Evolutionary conservation across 1,140 invertebrate genomes (phyloP), one percentile per base, ranked within the genome.

Genomic region (Drosophila triauraria): DNA sequence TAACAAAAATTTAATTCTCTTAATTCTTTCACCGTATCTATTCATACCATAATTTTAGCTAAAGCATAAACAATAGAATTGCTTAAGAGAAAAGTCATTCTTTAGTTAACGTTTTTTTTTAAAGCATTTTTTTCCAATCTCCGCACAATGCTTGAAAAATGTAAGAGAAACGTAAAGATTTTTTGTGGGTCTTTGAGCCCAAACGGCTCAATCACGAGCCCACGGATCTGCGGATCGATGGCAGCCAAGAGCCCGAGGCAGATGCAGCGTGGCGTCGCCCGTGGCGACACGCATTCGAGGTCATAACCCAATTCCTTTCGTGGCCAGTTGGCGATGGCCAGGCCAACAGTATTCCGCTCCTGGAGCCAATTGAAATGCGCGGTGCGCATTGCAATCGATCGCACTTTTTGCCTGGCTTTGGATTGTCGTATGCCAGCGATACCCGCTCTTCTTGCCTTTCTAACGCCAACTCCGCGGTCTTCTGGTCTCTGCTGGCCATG

Each of bases 241-340:
- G 9, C 65, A 61, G 47, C 44, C 35, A 25, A 17, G 13, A 48
- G 35, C 43, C 25, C 12, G 27, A 27, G 54, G n/a, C 40, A 48
- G 38, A 67, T 38, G 68, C 40, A 13, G 51, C 30, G 64, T 15
- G 53, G 69, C 67, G 35, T 72, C 43, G 69, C 54, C 69, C 67
- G 46, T 78, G 81, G 84, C 82, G 82, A 86, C 90, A 91, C 88
- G 88, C 90, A 91, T 91, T 91, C 74, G 88, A 91, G 88, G 88
- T 91, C 88, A 86, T 90, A 91, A 91, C 88, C 88, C 88, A 91
- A 83, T 91, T 91, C 88, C 88, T 91, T 90, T 65, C 70, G 57
- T 68, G 68, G 83, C 35, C 68, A 53, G 46, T 53, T 82, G 78
- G 61, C 20, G 61, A 78, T 68, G 71, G 68, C 80, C 67, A 46